Evolutionary conservation across 2,888 invertebrate species (phyloP), one percentile per base, ranked within the genome.

Genomic region (Allophyes oxyacanthae): DNA sequence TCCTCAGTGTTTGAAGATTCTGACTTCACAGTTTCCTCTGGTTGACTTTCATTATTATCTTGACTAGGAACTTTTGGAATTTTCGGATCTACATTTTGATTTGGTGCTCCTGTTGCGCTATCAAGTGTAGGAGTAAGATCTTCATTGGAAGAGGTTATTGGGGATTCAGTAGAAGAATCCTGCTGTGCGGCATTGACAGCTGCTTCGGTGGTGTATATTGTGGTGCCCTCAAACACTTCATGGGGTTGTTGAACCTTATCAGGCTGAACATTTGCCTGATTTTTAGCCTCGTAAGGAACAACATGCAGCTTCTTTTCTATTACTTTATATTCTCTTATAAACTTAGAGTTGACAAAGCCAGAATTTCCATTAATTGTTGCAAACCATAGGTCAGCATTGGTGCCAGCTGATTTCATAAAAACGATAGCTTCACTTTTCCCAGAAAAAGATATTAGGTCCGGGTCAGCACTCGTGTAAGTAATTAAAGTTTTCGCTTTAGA

Each of bases 391-490:
- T 95, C 95, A 15, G 77, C 54, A 60, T 95, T 91, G 25, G 89
- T 88, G 44, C 96, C 97, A 78, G 96, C 96, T 72, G 95, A 95
- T 89, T 97, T 97, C 85, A 97, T 97, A 77, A 90, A 96, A 64
- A 97, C 94, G 42, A 87, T 91, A 8, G 96, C 95, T 0, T 95
- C 89, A 6, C 88, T 79, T 78, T 96, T 95, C 3, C 80, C 81
- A 15, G 85, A 88, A 85, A 96, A 97, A 7, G 96, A 95, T 57
- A 97, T 87, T 55, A 95, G 88, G 40, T 95, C 94, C 13, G 89
- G 78, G 61, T 95, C 95, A 9, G 82, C 92, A 65, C 95, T 94
- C 14, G 50, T 74, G 82, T 97, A 97, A 33, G 53, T 87, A 48
- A 96, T 52, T 43, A 95, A 82, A 0, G 96, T 96, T 79, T 77